These are phyloP conservation scores for Bovichtus variegatus DNA, from an alignment of 2,797 vertebrate species.

Conservation along the genomic window DNA sequence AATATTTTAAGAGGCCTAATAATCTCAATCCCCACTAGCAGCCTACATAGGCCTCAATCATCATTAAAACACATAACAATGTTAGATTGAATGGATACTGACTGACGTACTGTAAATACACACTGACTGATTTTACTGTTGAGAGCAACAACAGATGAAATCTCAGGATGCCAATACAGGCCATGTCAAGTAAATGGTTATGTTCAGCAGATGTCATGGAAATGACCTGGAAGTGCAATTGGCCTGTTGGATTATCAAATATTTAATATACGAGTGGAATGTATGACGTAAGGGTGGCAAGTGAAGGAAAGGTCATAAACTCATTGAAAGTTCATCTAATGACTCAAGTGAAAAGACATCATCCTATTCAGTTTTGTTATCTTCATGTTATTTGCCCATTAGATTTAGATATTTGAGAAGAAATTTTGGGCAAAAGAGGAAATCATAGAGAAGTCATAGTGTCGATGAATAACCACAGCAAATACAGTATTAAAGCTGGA, in stretches of 20 bases:
- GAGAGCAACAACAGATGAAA: not conserved
- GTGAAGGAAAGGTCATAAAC: not conserved
- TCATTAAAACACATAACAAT: not conserved
- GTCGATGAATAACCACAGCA: not conserved
- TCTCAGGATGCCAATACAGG: not conserved
- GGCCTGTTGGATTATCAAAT: not conserved
- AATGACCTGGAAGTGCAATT: not conserved
- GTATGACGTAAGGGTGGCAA: not conserved
- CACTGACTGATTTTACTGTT: not conserved
- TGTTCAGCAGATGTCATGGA: not conserved
- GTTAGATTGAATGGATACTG: not conserved
- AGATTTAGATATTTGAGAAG: not conserved
- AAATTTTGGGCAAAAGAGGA: not conserved
- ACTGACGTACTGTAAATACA: too few relatives aligned
- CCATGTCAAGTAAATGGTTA: not conserved
- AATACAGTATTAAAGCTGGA: not conserved
- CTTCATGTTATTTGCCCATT: not conserved
- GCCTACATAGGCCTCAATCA: not conserved
- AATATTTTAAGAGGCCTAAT: not conserved
- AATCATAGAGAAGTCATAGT: not conserved
- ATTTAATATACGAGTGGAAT: not conserved
- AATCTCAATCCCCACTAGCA: not conserved
- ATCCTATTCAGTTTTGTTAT: not conserved
- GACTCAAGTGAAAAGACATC: not conserved
- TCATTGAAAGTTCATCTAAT: not conserved